A percentile compares a stretch with the other conserved stretches of the same genome.
These are phyloP conservation scores for Xenopus borealis DNA, from an alignment of 2,113 vertebrate species.

Conservation along the genomic window DNA sequence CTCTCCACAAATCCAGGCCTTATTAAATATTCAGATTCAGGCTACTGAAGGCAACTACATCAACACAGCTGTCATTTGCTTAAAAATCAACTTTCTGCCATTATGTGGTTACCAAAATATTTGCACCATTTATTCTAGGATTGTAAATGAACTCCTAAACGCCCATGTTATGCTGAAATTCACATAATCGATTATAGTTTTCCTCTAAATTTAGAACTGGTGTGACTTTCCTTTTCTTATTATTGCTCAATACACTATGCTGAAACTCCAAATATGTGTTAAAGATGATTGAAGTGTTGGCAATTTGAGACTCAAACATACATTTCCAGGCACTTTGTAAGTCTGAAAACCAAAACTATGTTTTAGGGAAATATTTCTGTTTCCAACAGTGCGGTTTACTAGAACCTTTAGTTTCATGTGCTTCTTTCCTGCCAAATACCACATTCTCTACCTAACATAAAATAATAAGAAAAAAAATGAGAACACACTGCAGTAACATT, in stretches of 20 bases:
- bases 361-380: conserved; percentile 76
- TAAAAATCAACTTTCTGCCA: too few species aligned
- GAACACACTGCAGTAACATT: conserved; percentile 63
- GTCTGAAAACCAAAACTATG: conserved; percentile 71
- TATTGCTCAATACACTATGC: conserved; percentile 74
- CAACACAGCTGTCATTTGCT: too few species aligned
- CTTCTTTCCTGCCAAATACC: conserved; percentile 72
- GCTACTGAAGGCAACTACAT: too few species aligned
- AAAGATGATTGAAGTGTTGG: conserved; percentile 73
- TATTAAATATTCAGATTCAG: too few species aligned
- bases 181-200: background rate
- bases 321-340: conserved; percentile 76
- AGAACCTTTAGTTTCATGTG: conserved; percentile 76
- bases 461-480: conserved; percentile 58
- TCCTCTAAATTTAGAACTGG: background rate
- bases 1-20: too few species aligned
- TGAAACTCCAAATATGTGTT: conserved; percentile 72
- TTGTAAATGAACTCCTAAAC: background rate
- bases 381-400: conserved; percentile 78
- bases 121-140: background rate
- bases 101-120: background rate
- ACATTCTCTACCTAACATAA: conserved; percentile 75
- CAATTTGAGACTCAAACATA: conserved; percentile 59
- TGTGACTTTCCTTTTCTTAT: conserved; percentile 54
- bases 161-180: background rate